Conservation (phyloP, 2,888 invertebrate species). For the Cyclophora punctaria region DNA sequence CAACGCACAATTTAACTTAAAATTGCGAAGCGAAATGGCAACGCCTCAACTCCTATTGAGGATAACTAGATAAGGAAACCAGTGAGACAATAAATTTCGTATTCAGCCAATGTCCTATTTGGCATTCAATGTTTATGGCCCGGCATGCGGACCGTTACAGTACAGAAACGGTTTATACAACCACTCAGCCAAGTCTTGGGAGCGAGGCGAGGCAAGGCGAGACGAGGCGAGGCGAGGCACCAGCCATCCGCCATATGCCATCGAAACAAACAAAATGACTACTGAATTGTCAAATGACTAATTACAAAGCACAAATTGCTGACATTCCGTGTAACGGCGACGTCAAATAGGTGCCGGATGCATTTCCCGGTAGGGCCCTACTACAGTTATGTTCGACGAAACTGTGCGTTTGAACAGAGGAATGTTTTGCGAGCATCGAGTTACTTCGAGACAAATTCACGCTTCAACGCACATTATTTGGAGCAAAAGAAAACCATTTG, state of each 20-base stretch:
- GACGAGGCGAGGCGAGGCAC: no score
- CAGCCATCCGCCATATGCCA: background rate
- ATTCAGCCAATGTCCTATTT: slow-evolving; percentile 5
- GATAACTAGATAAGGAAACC: no score
- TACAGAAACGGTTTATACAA: no score
- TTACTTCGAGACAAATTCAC: no score
- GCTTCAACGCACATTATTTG: background rate
- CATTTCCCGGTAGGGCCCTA: slow-evolving; percentile 26
- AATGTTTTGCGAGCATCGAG: no score
- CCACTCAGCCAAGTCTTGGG: no score
- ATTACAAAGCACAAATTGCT: slow-evolving; percentile 31
- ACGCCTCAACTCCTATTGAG: no score
- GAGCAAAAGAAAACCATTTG: background rate
- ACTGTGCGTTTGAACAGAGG: no score
- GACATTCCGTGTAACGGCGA: slow-evolving; percentile 16
- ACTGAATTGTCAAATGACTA: slow-evolving; percentile 26
- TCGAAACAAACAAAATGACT: slow-evolving; percentile 16
- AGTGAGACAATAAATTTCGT: no score
- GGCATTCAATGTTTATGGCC: slow-evolving; percentile 9
- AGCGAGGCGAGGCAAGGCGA: no score
- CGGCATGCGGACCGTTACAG: slow-evolving; percentile 9
- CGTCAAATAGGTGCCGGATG: slow-evolving; percentile 33
- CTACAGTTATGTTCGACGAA: slow-evolving; percentile 5
- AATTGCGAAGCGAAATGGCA: no score
- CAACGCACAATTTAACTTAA: no score